Evolutionary conservation across 1,140 invertebrate genomes (phyloP).

Genomic region (Leptinotarsa texana): DNA sequence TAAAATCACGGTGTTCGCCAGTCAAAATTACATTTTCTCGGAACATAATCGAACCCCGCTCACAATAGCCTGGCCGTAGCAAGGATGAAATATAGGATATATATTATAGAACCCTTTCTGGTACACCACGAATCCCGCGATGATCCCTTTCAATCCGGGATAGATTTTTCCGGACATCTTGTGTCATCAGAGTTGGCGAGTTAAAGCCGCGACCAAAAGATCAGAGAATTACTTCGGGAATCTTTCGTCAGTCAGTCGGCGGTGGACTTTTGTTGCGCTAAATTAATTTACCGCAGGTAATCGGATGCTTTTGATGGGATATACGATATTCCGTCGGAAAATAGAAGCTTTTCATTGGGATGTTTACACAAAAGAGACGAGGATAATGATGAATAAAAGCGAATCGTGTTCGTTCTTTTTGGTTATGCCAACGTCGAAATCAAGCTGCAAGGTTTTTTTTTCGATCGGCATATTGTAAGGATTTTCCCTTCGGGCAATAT

Average conservation of each 20-base stretch:
- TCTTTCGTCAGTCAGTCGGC: background rate
- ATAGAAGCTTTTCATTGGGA: background rate
- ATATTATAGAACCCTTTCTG: constrained; percentile 8
- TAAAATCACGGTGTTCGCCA: background rate
- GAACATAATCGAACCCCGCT: background rate
- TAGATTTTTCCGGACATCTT: constrained; percentile 8
- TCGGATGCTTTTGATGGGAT: constrained; percentile 3
- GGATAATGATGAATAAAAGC: no score
- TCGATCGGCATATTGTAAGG: no score
- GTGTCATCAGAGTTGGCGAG: background rate
- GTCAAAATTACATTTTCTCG: background rate
- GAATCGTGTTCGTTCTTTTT: no score
- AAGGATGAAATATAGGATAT: constrained; percentile 2
- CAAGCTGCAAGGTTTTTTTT: no score
- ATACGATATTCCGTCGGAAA: background rate
- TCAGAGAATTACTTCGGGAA: constrained; percentile 5
- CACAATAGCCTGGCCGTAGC: background rate
- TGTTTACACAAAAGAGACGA: background rate
- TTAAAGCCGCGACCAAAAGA: background rate
- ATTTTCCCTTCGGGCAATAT: no score
- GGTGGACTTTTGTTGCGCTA: constrained; percentile 1
- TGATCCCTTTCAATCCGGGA: constrained; percentile 7
- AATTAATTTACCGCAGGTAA: constrained; percentile 3
- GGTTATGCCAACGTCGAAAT: no score
- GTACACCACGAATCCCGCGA: constrained; percentile 1